Conservation (phyloP, 2,888 invertebrate species). For the Keiferia lycopersicella region DNA sequence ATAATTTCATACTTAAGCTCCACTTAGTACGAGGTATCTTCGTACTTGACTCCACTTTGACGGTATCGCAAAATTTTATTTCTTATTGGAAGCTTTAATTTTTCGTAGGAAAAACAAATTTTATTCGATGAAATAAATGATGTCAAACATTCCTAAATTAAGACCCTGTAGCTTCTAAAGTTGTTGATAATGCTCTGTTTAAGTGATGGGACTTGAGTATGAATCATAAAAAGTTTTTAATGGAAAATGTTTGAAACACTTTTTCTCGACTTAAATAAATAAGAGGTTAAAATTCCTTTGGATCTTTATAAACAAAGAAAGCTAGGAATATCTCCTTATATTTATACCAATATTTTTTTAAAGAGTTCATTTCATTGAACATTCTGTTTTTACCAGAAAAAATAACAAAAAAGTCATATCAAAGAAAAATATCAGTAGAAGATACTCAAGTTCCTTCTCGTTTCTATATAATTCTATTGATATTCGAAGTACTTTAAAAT, state of each 20-base stretch:
- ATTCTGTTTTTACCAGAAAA: background rate
- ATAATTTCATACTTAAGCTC: constrained; percentile 23
- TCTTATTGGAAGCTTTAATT: constrained; percentile 38
- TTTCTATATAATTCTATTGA: constrained; percentile 44
- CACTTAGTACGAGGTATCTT: constrained; percentile 29
- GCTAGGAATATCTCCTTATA: too few species aligned
- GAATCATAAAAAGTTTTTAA: background rate
- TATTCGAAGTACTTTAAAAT: constrained; percentile 46
- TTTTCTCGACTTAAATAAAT: too few species aligned
- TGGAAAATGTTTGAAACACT: too few species aligned
- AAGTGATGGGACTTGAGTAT: constrained; percentile 15
- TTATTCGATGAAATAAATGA: constrained; percentile 26
- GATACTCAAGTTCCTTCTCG: constrained; percentile 25
- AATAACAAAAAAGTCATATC: background rate
- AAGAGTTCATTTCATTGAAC: background rate
- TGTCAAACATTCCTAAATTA: constrained; percentile 38
- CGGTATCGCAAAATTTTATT: constrained; percentile 35
- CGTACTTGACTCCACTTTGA: constrained; percentile 34
- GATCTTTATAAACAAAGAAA: too few species aligned
- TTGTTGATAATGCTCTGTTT: constrained; percentile 26
- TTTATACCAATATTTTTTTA: background rate
- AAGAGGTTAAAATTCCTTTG: too few species aligned
- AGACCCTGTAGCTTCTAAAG: constrained; percentile 35
- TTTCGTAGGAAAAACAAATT: constrained; percentile 32
- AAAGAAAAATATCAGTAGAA: background rate